Conservation (phyloP, 2,797 vertebrate species). For the Acrocephalus scirpaceus region DNA sequence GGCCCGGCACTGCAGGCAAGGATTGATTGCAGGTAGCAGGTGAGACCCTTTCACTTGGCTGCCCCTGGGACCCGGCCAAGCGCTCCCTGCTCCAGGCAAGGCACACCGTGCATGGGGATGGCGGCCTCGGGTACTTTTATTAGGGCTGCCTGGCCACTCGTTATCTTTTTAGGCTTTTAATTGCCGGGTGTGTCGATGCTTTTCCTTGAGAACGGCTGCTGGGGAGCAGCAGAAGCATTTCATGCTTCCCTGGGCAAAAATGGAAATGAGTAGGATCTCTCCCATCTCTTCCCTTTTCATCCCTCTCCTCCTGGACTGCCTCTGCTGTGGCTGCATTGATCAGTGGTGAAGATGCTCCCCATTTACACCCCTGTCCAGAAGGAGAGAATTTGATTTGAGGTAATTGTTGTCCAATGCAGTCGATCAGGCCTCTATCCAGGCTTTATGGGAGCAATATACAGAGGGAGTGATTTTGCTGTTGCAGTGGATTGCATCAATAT, state of each 20-base stretch:
- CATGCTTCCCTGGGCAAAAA: background rate
- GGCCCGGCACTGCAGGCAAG: conserved; percentile 51
- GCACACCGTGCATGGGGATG: accelerated
- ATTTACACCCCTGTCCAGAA: background rate
- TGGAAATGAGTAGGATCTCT: background rate
- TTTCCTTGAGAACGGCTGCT: background rate
- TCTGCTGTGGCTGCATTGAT: background rate
- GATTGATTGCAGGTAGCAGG: conserved; percentile 73
- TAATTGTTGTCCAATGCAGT: conserved; percentile 22
- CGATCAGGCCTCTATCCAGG: background rate
- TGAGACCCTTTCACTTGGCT: conserved; percentile 54
- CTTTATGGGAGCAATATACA: conserved; percentile 42
- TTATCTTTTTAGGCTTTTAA: background rate
- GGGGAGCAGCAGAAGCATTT: background rate
- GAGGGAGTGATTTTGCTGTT: background rate
- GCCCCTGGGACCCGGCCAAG: conserved; percentile 50
- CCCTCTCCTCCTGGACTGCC: background rate
- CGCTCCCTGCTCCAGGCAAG: conserved; percentile 8
- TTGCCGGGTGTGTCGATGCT: background rate
- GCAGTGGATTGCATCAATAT: conserved; percentile 49
- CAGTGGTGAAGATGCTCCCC: background rate
- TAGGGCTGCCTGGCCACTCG: background rate
- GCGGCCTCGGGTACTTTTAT: background rate
- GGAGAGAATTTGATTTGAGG: conserved; percentile 44
- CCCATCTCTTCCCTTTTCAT: background rate